Evolutionary conservation across 2,888 invertebrate genomes (phyloP).

Genomic region (Catotricha subobsoleta): DNA sequence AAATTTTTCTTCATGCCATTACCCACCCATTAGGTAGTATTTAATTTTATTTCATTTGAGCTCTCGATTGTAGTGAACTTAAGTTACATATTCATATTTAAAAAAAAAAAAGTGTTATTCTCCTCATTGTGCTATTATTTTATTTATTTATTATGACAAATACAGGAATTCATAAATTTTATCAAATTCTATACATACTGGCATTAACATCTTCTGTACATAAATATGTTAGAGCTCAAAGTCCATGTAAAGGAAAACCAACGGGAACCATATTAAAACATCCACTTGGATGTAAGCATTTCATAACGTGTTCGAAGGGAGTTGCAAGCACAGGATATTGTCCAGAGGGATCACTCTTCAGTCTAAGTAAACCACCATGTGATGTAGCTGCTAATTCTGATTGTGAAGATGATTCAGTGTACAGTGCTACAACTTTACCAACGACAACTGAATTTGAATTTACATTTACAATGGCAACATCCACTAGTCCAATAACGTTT

Average conservation of each 20-base stretch:
- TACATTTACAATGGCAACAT: background rate
- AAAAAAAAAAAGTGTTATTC: too few relatives aligned
- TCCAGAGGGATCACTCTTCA: conserved; percentile 21
- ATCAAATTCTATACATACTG: too few relatives aligned
- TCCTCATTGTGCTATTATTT: too few relatives aligned
- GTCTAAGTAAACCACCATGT: conserved; percentile 21
- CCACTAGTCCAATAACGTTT: background rate
- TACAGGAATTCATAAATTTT: too few relatives aligned
- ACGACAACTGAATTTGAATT: background rate
- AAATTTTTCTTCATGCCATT: too few relatives aligned
- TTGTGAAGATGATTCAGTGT: conserved; percentile 15
- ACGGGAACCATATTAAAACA: conserved; percentile 17
- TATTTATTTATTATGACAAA: too few relatives aligned
- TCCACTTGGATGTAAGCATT: conserved; percentile 23
- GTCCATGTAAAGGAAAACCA: background rate
- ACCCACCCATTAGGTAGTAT: too few relatives aligned
- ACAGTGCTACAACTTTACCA: conserved; percentile 14
- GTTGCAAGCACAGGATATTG: conserved; percentile 16
- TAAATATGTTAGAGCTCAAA: too few relatives aligned
- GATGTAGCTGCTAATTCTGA: conserved; percentile 17
- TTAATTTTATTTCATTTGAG: too few relatives aligned
- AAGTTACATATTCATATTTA: too few relatives aligned
- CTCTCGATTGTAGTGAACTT: too few relatives aligned
- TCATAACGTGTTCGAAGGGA: conserved; percentile 21
- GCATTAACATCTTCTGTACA: too few relatives aligned